Evolutionary conservation across 2,113 vertebrate species (phyloP).

Genomic region (Panthera uncia): DNA sequence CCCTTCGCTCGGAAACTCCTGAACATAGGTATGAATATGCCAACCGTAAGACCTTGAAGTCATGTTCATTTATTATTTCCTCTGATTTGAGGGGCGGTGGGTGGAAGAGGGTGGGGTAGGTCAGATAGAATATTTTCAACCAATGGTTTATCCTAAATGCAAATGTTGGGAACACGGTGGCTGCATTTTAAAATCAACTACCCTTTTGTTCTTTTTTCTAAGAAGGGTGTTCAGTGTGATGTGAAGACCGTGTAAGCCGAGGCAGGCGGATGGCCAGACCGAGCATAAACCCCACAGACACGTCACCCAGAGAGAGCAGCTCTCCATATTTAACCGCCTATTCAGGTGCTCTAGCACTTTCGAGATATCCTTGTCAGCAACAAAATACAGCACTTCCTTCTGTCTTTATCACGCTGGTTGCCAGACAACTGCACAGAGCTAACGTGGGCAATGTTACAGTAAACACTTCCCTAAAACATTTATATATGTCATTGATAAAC

Average conservation of each 20-base stretch:
- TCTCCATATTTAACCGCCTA: neutral
- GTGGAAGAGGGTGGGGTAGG: fast-evolving
- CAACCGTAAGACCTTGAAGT: neutral
- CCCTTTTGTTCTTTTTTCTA: conserved; percentile 26
- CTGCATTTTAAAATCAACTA: conserved; percentile 57
- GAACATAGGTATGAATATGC: neutral
- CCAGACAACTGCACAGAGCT: conserved; percentile 53
- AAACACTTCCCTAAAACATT: conserved; percentile 60
- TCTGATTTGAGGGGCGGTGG: neutral
- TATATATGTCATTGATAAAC: conserved; percentile 64
- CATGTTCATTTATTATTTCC: neutral
- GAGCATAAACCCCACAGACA: neutral
- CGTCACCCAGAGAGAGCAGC: neutral
- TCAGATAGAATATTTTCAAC: neutral
- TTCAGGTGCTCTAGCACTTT: neutral
- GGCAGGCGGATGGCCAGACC: neutral
- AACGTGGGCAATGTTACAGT: neutral
- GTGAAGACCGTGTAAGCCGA: neutral
- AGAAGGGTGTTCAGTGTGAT: neutral
- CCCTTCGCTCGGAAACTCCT: neutral
- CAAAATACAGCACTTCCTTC: conserved; percentile 9
- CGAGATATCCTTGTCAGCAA: neutral
- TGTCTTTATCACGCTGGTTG: conserved; percentile 50
- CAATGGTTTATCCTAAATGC: conserved; percentile 33
- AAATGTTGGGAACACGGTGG: conserved; percentile 32